Evolutionary conservation across 2,113 vertebrate genomes (phyloP).

Genomic region (Ctenomys sociabilis): DNA sequence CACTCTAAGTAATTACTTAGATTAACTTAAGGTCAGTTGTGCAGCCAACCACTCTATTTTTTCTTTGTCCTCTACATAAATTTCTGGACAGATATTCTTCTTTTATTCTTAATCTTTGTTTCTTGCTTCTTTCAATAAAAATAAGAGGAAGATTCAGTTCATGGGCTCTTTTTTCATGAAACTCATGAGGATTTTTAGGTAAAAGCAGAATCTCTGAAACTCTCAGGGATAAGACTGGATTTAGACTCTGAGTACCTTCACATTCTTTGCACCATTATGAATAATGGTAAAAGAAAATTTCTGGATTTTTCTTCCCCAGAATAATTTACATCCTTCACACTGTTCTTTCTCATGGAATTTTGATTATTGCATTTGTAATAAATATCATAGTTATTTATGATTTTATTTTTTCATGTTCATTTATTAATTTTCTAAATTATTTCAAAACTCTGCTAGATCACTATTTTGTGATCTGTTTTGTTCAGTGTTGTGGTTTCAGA

Average conservation of each 20-base stretch:
- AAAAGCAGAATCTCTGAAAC: background rate
- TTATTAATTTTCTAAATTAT: background rate
- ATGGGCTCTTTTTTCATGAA: background rate
- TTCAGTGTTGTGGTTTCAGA: background rate
- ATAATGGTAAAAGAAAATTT: background rate
- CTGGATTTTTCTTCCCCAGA: accelerated
- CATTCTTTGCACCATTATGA: background rate
- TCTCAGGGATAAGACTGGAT: background rate
- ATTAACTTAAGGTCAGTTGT: background rate
- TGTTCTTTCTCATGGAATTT: background rate
- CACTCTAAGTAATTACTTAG: background rate
- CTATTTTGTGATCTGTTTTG: background rate
- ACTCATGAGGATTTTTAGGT: background rate
- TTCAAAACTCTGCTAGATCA: background rate
- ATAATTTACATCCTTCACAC: background rate
- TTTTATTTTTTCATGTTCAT: background rate
- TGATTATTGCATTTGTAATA: background rate
- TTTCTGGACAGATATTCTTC: background rate
- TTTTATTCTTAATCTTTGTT: background rate
- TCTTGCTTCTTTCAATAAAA: background rate
- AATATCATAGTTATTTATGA: background rate
- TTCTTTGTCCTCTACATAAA: background rate
- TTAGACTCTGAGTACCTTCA: background rate
- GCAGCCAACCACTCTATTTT: background rate
- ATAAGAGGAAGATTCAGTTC: background rate